A percentile compares a stretch with the other conserved stretches of the same genome.
These are phyloP conservation scores for Peromyscus maniculatus DNA, from an alignment of 2,113 vertebrate genomes.

Conservation along the genomic window DNA sequence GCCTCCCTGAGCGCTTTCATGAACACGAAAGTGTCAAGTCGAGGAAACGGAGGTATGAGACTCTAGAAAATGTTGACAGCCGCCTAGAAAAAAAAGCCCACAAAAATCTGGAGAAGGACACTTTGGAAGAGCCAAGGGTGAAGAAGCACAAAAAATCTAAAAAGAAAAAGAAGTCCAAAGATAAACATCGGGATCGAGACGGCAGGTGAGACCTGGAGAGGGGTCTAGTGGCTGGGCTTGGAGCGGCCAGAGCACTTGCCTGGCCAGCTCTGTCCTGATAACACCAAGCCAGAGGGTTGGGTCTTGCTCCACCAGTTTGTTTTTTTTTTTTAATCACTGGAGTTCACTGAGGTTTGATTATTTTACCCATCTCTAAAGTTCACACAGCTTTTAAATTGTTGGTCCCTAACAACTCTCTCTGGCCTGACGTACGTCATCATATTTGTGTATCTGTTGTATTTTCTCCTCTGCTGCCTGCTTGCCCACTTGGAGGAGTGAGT, in stretches of 20 bases:
- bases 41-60: conserved; percentile 71
- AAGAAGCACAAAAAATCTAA: conserved; percentile 95
- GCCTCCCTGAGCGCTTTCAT: conserved; percentile 46
- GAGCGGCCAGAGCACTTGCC: neutral
- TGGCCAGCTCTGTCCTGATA: neutral
- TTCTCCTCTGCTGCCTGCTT: neutral
- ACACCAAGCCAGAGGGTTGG: rapidly evolving
- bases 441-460: neutral
- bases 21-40: conserved; percentile 54
- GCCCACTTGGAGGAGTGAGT: neutral
- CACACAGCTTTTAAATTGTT: neutral
- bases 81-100: conserved; percentile 81
- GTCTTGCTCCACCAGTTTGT: neutral
- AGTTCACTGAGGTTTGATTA: neutral
- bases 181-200: conserved; percentile 90
- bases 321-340: neutral
- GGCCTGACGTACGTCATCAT: neutral
- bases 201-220: conserved; percentile 87
- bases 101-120: conserved; percentile 69
- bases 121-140: conserved; percentile 81
- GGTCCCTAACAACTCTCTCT: neutral
- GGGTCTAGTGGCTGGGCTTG: neutral
- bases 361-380: neutral
- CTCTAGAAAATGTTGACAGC: conserved; percentile 51
- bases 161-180: conserved; percentile 96